Percentiles rank a stretch among this genome's conserved stretches.
phyloP scores from a whole-genome alignment of 2,113 vertebrate genomes.

The Taurulus bubalis region DNA sequence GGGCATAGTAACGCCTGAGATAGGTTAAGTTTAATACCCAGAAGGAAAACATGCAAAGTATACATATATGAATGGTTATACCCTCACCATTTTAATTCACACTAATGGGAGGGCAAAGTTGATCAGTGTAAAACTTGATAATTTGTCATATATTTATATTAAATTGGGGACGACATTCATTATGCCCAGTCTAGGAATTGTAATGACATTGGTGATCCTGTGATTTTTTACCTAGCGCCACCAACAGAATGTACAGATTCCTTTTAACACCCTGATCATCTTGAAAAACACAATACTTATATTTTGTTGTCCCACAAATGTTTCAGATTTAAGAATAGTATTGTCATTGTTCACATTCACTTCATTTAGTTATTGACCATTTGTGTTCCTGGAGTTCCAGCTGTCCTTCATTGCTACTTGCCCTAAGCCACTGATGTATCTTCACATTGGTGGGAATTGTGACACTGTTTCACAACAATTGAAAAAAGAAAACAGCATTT shows the following conservation, averaged over 20 bases:
- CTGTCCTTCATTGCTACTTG: no score
- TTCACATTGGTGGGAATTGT: background rate
- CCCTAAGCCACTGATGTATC: no score
- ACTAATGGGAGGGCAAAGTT: background rate
- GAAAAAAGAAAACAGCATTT: background rate
- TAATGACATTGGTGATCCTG: background rate
- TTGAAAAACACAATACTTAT: no score
- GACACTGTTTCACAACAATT: background rate
- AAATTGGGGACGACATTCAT: background rate
- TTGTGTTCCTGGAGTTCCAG: background rate
- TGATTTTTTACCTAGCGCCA: background rate
- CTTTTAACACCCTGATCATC: no score
- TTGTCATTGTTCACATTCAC: background rate
- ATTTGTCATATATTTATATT: background rate
- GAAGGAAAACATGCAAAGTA: background rate
- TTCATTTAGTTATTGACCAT: background rate
- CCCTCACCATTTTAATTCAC: background rate
- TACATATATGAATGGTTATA: background rate
- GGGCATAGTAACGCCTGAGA: background rate
- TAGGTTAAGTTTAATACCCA: background rate
- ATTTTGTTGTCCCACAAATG: no score
- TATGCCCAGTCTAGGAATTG: background rate
- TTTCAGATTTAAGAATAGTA: no score
- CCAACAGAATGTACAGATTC: no score
- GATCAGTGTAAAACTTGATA: background rate